Conservation (phyloP, 2,888 invertebrate species). For the Chalcis sispes region DNA sequence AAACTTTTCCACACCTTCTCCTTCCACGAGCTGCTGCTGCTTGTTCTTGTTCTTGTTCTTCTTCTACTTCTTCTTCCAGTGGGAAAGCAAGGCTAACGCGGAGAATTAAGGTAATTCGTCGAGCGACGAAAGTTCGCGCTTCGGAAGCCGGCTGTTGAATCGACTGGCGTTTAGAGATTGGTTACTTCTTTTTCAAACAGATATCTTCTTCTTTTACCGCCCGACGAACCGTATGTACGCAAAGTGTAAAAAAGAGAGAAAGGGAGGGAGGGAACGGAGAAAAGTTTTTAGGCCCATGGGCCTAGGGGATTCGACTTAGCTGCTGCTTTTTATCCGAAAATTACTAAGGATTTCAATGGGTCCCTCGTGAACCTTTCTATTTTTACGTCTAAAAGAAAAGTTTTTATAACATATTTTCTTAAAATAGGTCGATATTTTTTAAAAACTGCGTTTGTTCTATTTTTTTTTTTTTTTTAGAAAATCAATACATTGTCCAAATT, state of each 20-base stretch:
- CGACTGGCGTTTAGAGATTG: conserved; percentile 46
- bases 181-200: conserved; percentile 38
- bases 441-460: not conserved
- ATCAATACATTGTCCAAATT: too few relatives aligned
- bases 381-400: not conserved
- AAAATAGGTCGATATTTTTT: not conserved
- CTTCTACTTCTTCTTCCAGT: too few relatives aligned
- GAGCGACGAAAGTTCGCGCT: conserved; percentile 44
- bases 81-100: conserved; percentile 26
- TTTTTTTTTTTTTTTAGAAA: not conserved
- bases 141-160: not conserved
- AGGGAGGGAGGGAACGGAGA: not conserved
- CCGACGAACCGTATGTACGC: conserved; percentile 1
- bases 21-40: too few relatives aligned
- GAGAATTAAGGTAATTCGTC: conserved; percentile 51
- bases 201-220: conserved; percentile 30
- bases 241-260: not conserved
- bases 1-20: too few relatives aligned
- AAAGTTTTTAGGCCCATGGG: conserved; percentile 14
- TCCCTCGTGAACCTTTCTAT: conserved; percentile 35
- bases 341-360: conserved; percentile 4
- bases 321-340: conserved; percentile 15
- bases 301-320: not conserved
- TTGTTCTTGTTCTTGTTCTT: not conserved
- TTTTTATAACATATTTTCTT: not conserved